A percentile compares a stretch with the other conserved stretches of the same genome.
These are phyloP conservation scores for Propithecus deckenii DNA, from an alignment of 2,797 vertebrate species.

Conservation along the genomic window DNA sequence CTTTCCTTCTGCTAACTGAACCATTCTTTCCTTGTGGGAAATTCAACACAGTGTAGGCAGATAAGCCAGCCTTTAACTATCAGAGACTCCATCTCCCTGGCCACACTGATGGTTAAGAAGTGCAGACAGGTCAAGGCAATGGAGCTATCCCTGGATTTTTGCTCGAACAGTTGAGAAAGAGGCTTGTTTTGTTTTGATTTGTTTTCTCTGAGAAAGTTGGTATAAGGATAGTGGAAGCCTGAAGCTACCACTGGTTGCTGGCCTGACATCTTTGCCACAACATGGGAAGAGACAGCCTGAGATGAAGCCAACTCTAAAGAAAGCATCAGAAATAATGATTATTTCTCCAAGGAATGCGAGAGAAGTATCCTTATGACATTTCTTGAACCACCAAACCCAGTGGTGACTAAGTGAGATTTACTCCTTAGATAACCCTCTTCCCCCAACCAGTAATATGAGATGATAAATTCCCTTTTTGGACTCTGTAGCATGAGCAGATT, in stretches of 20 bases:
- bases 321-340: background rate
- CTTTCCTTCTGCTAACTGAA: background rate
- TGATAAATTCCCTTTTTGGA: background rate
- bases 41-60: background rate
- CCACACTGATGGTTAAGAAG: background rate
- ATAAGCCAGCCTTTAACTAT: background rate
- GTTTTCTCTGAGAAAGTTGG: background rate
- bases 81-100: background rate
- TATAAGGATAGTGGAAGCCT: background rate
- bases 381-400: background rate
- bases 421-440: background rate
- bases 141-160: background rate
- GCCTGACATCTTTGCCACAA: background rate
- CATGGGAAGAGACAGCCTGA: background rate
- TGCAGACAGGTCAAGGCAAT: background rate
- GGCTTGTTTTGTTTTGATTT: background rate
- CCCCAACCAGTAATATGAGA: background rate
- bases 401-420: background rate
- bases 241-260: background rate
- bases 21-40: background rate
- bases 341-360: background rate
- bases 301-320: background rate
- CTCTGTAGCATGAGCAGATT: background rate
- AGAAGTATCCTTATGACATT: background rate
- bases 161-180: background rate